Evolutionary conservation across 1,140 invertebrate species (phyloP), one percentile per base, ranked within the genome.

Genomic region (Philopotamus ludificatus): DNA sequence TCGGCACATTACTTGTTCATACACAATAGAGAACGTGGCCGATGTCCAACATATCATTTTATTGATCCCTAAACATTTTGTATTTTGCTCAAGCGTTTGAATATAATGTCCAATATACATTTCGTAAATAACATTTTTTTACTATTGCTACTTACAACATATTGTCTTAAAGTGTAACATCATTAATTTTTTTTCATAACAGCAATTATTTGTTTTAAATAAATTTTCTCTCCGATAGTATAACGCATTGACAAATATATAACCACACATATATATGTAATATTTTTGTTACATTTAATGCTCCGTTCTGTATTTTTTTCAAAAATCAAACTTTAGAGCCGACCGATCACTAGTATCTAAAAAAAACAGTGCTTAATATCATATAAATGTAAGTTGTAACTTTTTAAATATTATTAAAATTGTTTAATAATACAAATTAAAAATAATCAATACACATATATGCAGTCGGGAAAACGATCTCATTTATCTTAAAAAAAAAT

Each of bases 111-210:
- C 44, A 60, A 58, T 45, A 70, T 70, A 70, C 65, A 70, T n/a
- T n/a, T n/a, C n/a, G n/a, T 70, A 70, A 64, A 70, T 70, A 70
- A 47, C 44, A 62, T 58, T 66, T 44, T 47, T 66, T 44, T 47
- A 18, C 68, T 70, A 70, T 66, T 50, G 57, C 68, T 70, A 70
- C 67, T 70, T 65, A 66, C 54, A 47, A 54, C 45, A 62, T 70
- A 70, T 70, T 70, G 68, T 70, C 68, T 70, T 70, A 70, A 55
- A 12, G 28, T 57, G 57, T 70, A 70, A 70, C 65, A 66, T 70
- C 65, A 66, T 54, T 61, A 18, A 51, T 54, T 55, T 42, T 49
- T 12, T 51, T 51, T 21, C 25, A 39, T 70, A 70, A 70, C 67
- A 70, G 67, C 67, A 70, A 70, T 66, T 70, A 66, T 60, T 61